Base-by-base conservation (phyloP, 2,113 vertebrate species). In the Gallinago undulata region DNA sequence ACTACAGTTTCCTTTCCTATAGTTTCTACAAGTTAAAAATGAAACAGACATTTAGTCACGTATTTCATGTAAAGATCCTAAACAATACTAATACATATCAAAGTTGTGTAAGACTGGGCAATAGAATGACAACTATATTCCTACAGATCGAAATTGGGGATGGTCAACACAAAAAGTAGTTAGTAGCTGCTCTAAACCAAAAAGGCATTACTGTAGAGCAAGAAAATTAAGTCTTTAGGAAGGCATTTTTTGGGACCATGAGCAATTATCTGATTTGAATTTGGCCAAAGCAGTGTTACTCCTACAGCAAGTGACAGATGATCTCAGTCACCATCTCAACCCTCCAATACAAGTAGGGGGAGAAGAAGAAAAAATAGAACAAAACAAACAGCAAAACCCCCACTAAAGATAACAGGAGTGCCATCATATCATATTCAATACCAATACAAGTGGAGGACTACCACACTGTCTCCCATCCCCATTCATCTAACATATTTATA, bases 311-410 rank as follows among this genome's bases (percentile, higher is more conserved):
- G 16, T n/a, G 13, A 41, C 1, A 83, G 15, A 31, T 19, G 6
- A 91, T 24, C 43, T 74, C 31, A 23, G 28, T 9, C 31, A 63
- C 15, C 11, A 31, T 41, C 21, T 88, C 31, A 83, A 67, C 3
- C 5, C 6, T 53, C 50, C 50, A 74, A 25, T 10, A 68, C 1
- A 2, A 33, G 13, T 4, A 22, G 3, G 10, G 14, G 6, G 4
- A 78, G 9, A 55, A 4, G 28, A 68, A 82, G 3, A 14, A 62
- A 69, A 76, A 84, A 9, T 5, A 47, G 10, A 41, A 63, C 4
- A 74, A 66, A 79, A 50, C 21, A 70, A 79, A 35, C 4, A 45
- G 22, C 6, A 80, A 76, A 64, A 64, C 17, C 1, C 1, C 5
- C 67, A 41, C 13, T n/a, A 47, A 19, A 6, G 13, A 31, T 19